Conservation (phyloP, 2,888 invertebrate species). For the Nezara viridula region DNA sequence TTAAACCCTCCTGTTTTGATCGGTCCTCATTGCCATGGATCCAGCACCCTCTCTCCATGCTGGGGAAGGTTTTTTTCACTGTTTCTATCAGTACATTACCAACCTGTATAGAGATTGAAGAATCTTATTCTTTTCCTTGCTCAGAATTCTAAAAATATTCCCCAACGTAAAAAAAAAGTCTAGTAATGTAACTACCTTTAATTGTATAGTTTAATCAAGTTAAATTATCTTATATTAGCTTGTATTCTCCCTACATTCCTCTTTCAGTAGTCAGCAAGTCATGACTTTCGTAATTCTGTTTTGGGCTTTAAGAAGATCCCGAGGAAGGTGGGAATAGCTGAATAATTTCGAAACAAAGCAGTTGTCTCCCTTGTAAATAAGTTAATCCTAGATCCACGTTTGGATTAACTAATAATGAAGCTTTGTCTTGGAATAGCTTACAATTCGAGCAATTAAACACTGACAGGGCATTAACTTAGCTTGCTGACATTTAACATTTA, state of each 20-base stretch:
- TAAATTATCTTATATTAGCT: too few relatives aligned
- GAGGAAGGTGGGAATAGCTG: neutral
- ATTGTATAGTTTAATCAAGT: too few relatives aligned
- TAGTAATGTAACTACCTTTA: too few relatives aligned
- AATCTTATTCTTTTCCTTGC: too few relatives aligned
- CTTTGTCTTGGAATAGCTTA: conserved; percentile 12
- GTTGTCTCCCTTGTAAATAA: neutral
- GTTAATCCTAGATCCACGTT: conserved; percentile 10
- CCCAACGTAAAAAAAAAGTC: too few relatives aligned
- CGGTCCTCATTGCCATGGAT: too few relatives aligned
- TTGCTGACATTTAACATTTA: conserved; percentile 14
- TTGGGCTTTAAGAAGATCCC: neutral
- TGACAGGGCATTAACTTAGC: conserved; percentile 11
- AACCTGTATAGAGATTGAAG: too few relatives aligned
- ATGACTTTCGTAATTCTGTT: neutral
- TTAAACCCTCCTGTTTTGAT: too few relatives aligned
- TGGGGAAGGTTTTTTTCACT: too few relatives aligned
- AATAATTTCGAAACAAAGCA: neutral
- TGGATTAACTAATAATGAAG: conserved; percentile 9
- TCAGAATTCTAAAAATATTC: too few relatives aligned
- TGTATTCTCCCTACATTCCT: neutral
- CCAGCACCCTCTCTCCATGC: too few relatives aligned
- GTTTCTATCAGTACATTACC: too few relatives aligned
- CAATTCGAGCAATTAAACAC: conserved; percentile 14
- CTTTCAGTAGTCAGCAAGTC: neutral